Evolutionary conservation across 2,797 vertebrate genomes (phyloP), one percentile per base, ranked within the genome.

Genomic region (Petrocephalus sullivani): DNA sequence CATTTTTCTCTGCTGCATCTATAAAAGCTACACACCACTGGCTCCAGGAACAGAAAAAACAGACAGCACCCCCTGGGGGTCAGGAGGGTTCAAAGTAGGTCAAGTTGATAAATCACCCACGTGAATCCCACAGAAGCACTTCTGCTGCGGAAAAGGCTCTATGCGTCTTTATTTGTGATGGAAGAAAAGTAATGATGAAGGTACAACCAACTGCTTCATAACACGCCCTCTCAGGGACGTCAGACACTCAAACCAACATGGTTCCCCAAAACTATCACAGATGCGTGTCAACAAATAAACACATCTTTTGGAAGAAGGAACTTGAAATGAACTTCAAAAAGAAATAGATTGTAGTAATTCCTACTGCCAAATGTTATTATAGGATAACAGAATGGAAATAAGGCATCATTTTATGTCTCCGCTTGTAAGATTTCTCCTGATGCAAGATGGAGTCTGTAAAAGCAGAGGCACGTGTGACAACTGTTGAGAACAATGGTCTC

Each of bases 131-230:
- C 9, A 51, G 85, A 33, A 56, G 23, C 8, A 10, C 33, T 84
- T 87, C 58, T 10, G 53, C 81, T 67, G 46, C 5, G 37, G 16
- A 64, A 75, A 53, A 21, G 57, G 54, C 58, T 60, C 49, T 9
- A 1, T 16, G 5, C 33, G 9, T 54, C n/a, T 19, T 87, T 54
- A 41, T 67, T 61, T 83, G 81, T 54, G 46, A 37, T 46, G 4
- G 58, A 84, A 75, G 23, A 14, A 81, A 71, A 82, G 56, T 53
- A 6, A 89, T 86, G 90, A 61, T 58, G 78, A 33, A 49, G 87
- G n/a, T 60, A 83, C 41, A 87, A 89, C 85, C 67, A 89, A 19
- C 86, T 67, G 86, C 82, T 88, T 86, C 33, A 86, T 87, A 75
- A 54, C 86, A 53, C 87, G 88, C 56, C 57, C 56, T 83, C 54